Evolutionary conservation across 2,888 invertebrate species (phyloP), one percentile per base, ranked within the genome.

Genomic region (Beris chalybata): DNA sequence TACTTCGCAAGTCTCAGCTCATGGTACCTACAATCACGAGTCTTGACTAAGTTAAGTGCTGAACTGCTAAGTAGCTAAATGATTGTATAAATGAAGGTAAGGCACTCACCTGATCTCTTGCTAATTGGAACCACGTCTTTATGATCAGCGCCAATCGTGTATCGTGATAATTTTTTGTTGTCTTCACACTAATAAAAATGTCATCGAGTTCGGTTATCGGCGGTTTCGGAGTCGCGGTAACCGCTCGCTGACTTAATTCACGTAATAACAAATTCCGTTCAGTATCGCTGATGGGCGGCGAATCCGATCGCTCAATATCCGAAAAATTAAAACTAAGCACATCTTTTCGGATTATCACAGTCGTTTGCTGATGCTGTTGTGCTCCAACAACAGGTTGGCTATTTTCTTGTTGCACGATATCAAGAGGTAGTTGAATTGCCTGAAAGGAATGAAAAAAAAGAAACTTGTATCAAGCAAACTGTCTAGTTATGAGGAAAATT

Each of bases 171-270:
- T 89, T 88, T 79, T 89, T 88, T 66, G 96, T 93, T 70, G 97
- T 96, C 84, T 97, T 97, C 65, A 97, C 95, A 83, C 93, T 93
- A 80, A 97, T 92, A 82, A 95, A 96, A 76, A 97, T 86, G 82
- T 96, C 95, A 82, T 91, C 87, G 74, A 94, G 82, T 73, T 86
- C 87, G 72, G 91, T 89, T 71, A 87, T 86, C 69, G 85, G 85
- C 67, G 87, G 86, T 73, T 84, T 80, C 43, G 81, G 80, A 71
- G 81, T 81, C 68, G 79, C 81, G 38, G 81, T 80, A 57, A 79
- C 80, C 57, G 80, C 79, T 44, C 78, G 74, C 68, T 80, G 79
- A 59, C 77, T 78, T 53, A 80, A 72, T 74, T 79, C 79, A 70
- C 76, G 77, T 70, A 79, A 69, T 15, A 65, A 45, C 12, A 52